A percentile compares a stretch with the other conserved stretches of the same genome.
These are phyloP conservation scores for Setophaga coronata DNA, from an alignment of 2,113 vertebrate species.

Conservation along the genomic window DNA sequence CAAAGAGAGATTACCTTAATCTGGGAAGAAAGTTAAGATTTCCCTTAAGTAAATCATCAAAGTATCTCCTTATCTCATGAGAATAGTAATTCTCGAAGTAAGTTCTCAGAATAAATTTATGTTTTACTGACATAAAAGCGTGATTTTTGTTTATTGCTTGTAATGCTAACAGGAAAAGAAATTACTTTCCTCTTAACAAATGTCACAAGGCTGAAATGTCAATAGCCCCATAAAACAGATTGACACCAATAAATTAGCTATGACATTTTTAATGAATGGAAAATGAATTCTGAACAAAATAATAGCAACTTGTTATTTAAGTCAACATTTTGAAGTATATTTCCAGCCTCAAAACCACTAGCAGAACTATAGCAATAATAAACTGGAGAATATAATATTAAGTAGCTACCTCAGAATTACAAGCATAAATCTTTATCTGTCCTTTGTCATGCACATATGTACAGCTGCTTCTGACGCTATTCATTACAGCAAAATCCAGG, in stretches of 20 bases:
- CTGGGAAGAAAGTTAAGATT: neutral
- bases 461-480: neutral
- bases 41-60: neutral
- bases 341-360: neutral
- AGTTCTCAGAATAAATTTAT: neutral
- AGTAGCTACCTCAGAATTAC: conserved; percentile 23
- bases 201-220: neutral
- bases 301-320: neutral
- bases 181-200: neutral
- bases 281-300: neutral
- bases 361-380: neutral
- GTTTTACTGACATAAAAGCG: neutral
- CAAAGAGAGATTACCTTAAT: neutral
- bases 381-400: neutral
- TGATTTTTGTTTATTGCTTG: neutral
- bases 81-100: neutral
- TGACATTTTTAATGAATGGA: conserved; percentile 7
- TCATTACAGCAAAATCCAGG: neutral
- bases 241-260: neutral
- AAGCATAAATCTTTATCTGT: neutral
- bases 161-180: neutral
- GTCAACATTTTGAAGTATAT: neutral
- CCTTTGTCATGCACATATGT: neutral
- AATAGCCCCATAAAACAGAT: neutral
- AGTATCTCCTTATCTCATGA: neutral